A percentile compares a stretch with the other conserved stretches of the same genome.
Conservation (phyloP, 2,888 invertebrate species). For the Branchellion lobata region DNA sequence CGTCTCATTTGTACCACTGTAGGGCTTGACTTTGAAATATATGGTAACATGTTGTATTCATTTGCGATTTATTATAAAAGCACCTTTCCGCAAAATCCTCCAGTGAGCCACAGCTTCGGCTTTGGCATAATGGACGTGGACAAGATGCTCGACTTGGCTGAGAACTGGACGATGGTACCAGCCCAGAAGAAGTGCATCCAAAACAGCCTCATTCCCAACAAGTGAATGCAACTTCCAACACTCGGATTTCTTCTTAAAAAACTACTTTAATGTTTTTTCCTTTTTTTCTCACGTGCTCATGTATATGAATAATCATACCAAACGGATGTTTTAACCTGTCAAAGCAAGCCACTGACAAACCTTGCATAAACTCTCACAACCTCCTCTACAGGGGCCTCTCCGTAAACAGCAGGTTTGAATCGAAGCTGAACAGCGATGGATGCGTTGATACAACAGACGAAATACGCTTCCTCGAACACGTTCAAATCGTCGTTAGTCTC, state of each 20-base stretch:
- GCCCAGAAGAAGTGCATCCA: constrained; percentile 78
- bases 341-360: no score
- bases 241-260: no score
- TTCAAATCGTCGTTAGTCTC: constrained; percentile 87
- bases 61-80: no score
- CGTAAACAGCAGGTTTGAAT: constrained; percentile 40
- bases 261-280: no score
- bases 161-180: constrained; percentile 85
- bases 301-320: no score
- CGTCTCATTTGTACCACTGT: no score
- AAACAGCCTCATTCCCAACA: constrained; percentile 14
- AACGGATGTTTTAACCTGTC: no score
- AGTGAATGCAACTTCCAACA: neutral
- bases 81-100: neutral
- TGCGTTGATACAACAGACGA: constrained; percentile 61
- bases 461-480: constrained; percentile 92
- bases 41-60: no score
- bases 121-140: constrained; percentile 94
- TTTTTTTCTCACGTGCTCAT: no score
- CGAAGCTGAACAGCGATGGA: constrained; percentile 56
- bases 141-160: constrained; percentile 85
- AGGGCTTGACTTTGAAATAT: no score
- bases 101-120: constrained; percentile 94
- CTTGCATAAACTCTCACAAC: no score
- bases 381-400: constrained; percentile 32